Base-by-base conservation (phyloP, 2,888 invertebrate genomes). In the Andrena bucephala region DNA sequence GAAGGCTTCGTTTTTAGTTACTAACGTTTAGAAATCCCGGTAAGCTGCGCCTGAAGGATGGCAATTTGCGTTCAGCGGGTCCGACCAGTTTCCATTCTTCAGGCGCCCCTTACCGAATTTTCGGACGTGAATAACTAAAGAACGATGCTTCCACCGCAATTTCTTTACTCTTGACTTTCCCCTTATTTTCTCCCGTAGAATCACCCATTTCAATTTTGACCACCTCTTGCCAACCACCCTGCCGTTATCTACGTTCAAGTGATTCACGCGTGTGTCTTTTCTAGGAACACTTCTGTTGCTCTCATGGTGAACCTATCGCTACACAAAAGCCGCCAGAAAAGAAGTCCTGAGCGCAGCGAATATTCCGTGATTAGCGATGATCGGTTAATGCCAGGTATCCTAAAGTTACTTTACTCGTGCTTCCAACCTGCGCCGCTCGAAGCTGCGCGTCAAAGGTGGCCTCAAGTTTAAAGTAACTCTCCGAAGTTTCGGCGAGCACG, bases 391-490 rank as follows among this genome's bases (percentile, higher is more conserved):
- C 52, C 57, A 66, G 31, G 48, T 20, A 52, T 36, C 70, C 27
- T 59, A 27, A 73, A 57, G 68, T 81, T 70, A 72, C 62, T 81
- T 68, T 50, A 65, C 50, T 52, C 52, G 52, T 72, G 20, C 24
- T 52, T n/a, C 33, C 10, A 42, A 48, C 48, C 24, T 10, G 10
- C 62, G 42, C 20, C 52, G 33, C 57, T 71, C 54, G 27, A 10
- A 62, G 36, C 54, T 67, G 29, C 52, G 62, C 27, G 54, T 50
- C 48, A 69, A 76, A 65, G 29, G 31, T 72, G 67, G 36, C 50
- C n/a, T 8, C 13, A 54, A 70, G 70, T 54, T 50, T 50, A 62
- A 80, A 80, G 69, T 82, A 67, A 82, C 74, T 81, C 74, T 81
- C 70, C 27, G 27, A 65, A 31, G 27, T 57, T 67, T 71, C 31